Evolutionary conservation across 2,888 invertebrate species (phyloP), one percentile per base, ranked within the genome.

Genomic region (Stegana nigrithorax): DNA sequence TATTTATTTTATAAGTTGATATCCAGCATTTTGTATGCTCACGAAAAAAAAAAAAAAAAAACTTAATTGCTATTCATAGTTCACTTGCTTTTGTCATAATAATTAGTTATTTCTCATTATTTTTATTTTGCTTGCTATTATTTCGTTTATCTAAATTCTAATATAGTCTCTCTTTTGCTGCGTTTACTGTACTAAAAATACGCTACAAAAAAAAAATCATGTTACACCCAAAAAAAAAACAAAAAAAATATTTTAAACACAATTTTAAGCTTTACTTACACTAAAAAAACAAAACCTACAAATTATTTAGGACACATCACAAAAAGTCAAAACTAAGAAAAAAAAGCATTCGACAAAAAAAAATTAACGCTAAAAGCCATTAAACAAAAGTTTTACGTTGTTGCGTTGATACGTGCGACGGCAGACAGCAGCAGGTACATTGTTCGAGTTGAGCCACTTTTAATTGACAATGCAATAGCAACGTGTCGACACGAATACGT

Each of bases 101-200:
- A n/a, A n/a, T n/a, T n/a, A n/a, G n/a, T 39, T 39, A 3, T 36
- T 36, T 3, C 17, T 39, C 17, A 14, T 39, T 39, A 14, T 10
- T 39, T 39, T 39, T 2, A 5, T 8, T 39, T 39, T 39, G 4
- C 14, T 51, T n/a, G 26, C 27, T 19, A 7, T 51, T 50, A 4
- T 50, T 26, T 5, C 27, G n/a, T 36, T 55, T 36, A 32, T 14
- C 53, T 55, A 55, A 21, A 23, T 36, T 36, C 53, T 55, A 55
- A 32, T 55, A 55, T 55, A 55, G 53, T 55, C 53, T 55, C 53
- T 55, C 23, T 55, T 55, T 55, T 55, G 53, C 53, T 55, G 53
- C 53, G 36, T 27, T 47, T 47, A 39, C n/a, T 55, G 23, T 23
- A 47, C 8, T 23, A 23, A 21, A 47, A 25, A 23, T 19, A 23